Percentiles rank a stretch among this genome's conserved stretches.
phyloP scores from a whole-genome alignment of 2,113 vertebrate genomes.

The Psammodynastes pulverulentus region DNA sequence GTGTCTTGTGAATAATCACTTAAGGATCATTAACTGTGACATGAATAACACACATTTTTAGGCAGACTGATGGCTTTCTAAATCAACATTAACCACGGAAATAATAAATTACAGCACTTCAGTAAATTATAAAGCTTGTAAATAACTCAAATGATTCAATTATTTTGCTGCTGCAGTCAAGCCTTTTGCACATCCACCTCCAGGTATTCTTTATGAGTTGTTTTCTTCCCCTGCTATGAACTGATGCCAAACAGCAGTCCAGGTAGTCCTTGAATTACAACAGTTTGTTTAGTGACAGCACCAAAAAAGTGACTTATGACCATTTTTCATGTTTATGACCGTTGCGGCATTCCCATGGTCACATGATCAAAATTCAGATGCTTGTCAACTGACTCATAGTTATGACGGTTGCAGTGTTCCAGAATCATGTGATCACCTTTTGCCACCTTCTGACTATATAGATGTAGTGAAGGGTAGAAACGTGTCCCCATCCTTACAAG shows the following conservation, averaged over 20 bases:
- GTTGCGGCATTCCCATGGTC: not conserved
- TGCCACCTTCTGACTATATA: not conserved
- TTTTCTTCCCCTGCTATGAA: not conserved
- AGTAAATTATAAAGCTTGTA: not conserved
- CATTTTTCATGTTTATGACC: not conserved
- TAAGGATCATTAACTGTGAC: not conserved
- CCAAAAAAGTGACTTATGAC: not conserved
- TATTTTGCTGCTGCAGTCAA: not conserved
- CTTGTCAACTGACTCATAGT: not conserved
- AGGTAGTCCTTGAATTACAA: not conserved
- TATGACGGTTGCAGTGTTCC: not conserved
- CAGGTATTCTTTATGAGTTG: not conserved
- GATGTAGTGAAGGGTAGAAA: not conserved
- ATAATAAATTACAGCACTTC: not conserved
- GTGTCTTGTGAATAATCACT: not conserved
- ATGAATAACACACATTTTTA: not conserved
- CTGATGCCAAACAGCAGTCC: not conserved
- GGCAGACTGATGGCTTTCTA: conserved; percentile 3
- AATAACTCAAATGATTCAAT: not conserved
- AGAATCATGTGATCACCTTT: not conserved
- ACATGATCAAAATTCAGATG: not conserved
- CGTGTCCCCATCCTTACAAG: not conserved
- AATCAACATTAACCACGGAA: not conserved
- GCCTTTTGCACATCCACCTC: not conserved
- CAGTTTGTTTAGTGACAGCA: not conserved